A percentile compares a stretch with the other conserved stretches of the same genome.
phyloP scores from a whole-genome alignment of 2,888 invertebrate species.

The Rotaria macrura region DNA sequence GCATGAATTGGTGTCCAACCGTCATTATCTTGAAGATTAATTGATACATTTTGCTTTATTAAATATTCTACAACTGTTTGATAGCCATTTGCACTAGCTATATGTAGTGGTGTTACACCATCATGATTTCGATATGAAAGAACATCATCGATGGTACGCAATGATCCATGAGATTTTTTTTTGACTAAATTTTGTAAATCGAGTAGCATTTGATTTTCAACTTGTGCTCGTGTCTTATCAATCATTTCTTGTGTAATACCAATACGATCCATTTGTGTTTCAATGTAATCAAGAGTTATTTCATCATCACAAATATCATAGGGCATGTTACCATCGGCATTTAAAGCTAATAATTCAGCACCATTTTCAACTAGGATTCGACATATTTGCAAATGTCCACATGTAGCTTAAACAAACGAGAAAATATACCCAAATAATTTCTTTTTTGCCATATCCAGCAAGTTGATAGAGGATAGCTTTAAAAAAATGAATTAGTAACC shows the following conservation, averaged over 20 bases:
- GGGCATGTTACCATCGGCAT: constrained; percentile 99
- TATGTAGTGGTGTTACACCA: constrained; percentile 9
- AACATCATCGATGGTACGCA: background rate
- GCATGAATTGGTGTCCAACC: constrained; percentile 96
- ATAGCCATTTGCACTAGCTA: constrained; percentile 79
- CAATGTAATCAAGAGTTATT: constrained; percentile 85
- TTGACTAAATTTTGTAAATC: constrained; percentile 64
- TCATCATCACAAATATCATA: constrained; percentile 99
- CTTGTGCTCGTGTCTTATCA: constrained; percentile 81
- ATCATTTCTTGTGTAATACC: constrained; percentile 61
- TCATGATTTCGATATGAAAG: background rate
- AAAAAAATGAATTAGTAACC: too few species aligned
- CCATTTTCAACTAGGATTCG: constrained; percentile 75
- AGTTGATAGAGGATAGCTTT: too few species aligned
- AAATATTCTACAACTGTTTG: constrained; percentile 83
- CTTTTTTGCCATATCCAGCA: too few species aligned
- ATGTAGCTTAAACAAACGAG: constrained; percentile 64
- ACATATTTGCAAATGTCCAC: constrained; percentile 87
- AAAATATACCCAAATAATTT: too few species aligned
- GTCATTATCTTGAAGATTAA: constrained; percentile 81
- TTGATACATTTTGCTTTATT: constrained; percentile 70
- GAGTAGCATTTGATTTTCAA: constrained; percentile 77
- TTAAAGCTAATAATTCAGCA: constrained; percentile 86
- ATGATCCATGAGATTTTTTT: background rate
- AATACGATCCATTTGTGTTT: constrained; percentile 76